Conservation (phyloP, 2,888 invertebrate genomes). For the Sinelater perroti region DNA sequence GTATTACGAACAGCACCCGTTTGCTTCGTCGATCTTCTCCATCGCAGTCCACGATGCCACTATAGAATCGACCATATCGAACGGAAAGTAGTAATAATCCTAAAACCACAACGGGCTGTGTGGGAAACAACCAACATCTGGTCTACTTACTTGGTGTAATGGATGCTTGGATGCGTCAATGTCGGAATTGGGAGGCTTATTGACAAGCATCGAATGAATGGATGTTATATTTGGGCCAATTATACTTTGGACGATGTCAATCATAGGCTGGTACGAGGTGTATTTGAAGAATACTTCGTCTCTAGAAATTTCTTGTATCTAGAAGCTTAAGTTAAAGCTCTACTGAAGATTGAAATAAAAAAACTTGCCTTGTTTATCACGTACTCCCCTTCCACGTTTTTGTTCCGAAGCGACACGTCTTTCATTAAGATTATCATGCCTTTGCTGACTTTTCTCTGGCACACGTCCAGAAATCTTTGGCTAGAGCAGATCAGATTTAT, state of each 20-base stretch:
- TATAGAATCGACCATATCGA: slow-evolving; percentile 81
- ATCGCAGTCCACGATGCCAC: slow-evolving; percentile 91
- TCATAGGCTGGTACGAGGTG: slow-evolving; percentile 67
- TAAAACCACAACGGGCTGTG: slow-evolving; percentile 55
- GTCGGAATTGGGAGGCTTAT: slow-evolving; percentile 84
- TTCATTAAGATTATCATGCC: slow-evolving; percentile 72
- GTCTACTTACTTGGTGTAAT: slow-evolving; percentile 72
- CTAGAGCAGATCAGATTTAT: no score
- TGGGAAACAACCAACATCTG: neutral
- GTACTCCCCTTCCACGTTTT: slow-evolving; percentile 69
- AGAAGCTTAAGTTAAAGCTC: slow-evolving; percentile 4
- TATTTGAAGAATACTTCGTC: slow-evolving; percentile 80
- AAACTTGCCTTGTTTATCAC: slow-evolving; percentile 71
- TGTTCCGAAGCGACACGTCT: slow-evolving; percentile 69
- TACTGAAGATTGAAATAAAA: no score
- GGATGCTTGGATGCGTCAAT: slow-evolving; percentile 70
- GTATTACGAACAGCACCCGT: slow-evolving; percentile 87
- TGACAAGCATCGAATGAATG: slow-evolving; percentile 88
- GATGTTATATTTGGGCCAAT: slow-evolving; percentile 78
- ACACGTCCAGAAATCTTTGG: slow-evolving; percentile 75
- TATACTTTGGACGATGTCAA: slow-evolving; percentile 76
- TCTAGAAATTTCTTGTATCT: slow-evolving; percentile 78
- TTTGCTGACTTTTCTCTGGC: slow-evolving; percentile 66
- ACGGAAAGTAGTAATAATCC: slow-evolving; percentile 89
- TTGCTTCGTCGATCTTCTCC: slow-evolving; percentile 74